A percentile compares a stretch with the other conserved stretches of the same genome.
Evolutionary conservation across 2,888 invertebrate species (phyloP).

Genomic region (Diaperis boleti): DNA sequence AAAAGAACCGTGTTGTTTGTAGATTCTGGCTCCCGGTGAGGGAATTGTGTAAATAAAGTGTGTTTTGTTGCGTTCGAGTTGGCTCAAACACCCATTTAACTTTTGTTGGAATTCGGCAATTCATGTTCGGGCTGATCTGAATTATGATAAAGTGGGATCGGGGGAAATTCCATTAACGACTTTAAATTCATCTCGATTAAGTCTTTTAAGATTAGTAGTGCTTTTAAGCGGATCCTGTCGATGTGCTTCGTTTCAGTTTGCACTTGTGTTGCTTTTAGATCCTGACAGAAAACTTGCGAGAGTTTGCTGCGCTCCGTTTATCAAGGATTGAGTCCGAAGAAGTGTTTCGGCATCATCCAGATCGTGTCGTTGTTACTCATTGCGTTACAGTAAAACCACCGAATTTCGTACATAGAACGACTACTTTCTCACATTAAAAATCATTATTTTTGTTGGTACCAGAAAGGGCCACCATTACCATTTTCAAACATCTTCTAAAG

Average conservation of each 20-base stretch:
- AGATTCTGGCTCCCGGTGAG: background rate
- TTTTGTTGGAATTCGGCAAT: background rate
- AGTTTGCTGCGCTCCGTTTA: background rate
- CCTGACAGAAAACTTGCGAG: conserved; percentile 3
- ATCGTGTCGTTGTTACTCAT: background rate
- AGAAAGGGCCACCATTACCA: too few species aligned
- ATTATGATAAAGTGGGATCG: conserved; percentile 17
- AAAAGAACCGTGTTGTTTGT: background rate
- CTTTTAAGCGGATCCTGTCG: conserved; percentile 4
- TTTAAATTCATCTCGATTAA: conserved; percentile 25
- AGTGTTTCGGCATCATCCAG: background rate
- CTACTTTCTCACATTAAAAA: too few species aligned
- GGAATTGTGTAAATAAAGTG: background rate
- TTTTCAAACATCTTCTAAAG: too few species aligned
- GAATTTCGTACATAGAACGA: too few species aligned
- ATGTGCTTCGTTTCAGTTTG: conserved; percentile 5
- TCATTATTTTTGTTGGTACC: too few species aligned
- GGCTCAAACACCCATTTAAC: conserved; percentile 2
- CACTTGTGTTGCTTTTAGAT: background rate
- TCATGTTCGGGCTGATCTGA: conserved; percentile 8
- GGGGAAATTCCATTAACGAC: conserved; percentile 12
- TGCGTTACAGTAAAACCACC: background rate
- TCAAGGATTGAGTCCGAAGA: background rate
- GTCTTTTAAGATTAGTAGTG: conserved; percentile 21
- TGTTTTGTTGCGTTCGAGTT: background rate